Evolutionary conservation across 2,888 invertebrate genomes (phyloP).

Genomic region (Pegoplata infirma): DNA sequence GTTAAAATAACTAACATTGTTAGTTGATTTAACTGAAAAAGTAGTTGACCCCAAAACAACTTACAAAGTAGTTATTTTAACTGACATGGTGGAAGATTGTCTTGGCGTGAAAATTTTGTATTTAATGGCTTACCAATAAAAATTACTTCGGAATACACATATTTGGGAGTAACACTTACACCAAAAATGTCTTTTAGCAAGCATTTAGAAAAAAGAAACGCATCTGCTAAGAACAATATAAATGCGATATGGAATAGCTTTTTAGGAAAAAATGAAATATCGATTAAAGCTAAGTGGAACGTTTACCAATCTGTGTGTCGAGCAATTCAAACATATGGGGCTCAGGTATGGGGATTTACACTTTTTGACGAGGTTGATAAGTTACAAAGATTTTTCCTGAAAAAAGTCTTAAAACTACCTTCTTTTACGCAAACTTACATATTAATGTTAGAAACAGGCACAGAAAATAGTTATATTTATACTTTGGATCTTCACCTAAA

Average conservation of each 20-base stretch:
- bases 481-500: background rate
- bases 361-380: background rate
- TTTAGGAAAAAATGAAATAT: background rate
- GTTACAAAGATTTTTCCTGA: background rate
- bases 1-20: too few relatives aligned
- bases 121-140: too few relatives aligned
- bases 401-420: background rate
- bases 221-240: conserved; percentile 32
- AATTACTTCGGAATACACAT: too few relatives aligned
- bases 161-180: too few relatives aligned
- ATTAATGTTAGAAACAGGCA: background rate
- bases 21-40: too few relatives aligned
- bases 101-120: too few relatives aligned
- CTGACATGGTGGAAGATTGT: too few relatives aligned
- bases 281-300: background rate
- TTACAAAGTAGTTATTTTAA: too few relatives aligned
- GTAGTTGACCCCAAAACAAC: too few relatives aligned
- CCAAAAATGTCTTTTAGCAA: too few relatives aligned
- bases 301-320: background rate
- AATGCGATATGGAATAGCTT: background rate
- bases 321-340: background rate
- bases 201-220: background rate
- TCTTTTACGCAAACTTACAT: background rate
- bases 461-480: background rate
- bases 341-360: background rate